These are phyloP conservation scores for Druon quercuslanigerum DNA, from an alignment of 1,140 invertebrate species.

Conservation along the genomic window DNA sequence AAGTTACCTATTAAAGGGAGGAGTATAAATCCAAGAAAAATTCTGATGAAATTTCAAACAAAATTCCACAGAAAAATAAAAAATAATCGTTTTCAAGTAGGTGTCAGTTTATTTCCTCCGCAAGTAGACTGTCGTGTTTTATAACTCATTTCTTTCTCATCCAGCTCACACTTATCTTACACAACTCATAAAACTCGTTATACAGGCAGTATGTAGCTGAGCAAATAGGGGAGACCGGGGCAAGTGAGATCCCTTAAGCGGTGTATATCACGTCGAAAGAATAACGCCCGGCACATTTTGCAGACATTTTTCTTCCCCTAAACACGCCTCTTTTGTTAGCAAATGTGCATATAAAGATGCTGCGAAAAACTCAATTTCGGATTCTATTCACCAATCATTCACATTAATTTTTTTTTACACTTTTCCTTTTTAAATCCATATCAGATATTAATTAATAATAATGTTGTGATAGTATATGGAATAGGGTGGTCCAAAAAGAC, in stretches of 20 bases:
- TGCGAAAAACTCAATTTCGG: not conserved
- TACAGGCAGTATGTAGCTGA: slow-evolving; percentile 52
- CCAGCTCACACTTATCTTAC: slow-evolving; percentile 57
- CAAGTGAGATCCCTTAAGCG: slow-evolving; percentile 48
- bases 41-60: too few relatives aligned
- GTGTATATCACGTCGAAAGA: slow-evolving; percentile 37
- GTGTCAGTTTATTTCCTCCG: slow-evolving; percentile 37
- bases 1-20: too few relatives aligned
- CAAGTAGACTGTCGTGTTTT: slow-evolving; percentile 49
- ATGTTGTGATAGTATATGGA: too few relatives aligned
- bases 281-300: slow-evolving; percentile 7
- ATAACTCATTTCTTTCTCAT: slow-evolving; percentile 57
- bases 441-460: too few relatives aligned
- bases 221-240: slow-evolving; percentile 45
- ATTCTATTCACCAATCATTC: not conserved
- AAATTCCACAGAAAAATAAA: slow-evolving; percentile 18
- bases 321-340: slow-evolving; percentile 19
- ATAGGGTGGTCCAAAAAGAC: too few relatives aligned
- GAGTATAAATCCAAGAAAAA: too few relatives aligned
- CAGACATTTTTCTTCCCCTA: slow-evolving; percentile 24
- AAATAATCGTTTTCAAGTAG: slow-evolving; percentile 41
- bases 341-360: slow-evolving; percentile 13
- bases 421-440: too few relatives aligned
- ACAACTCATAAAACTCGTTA: slow-evolving; percentile 61
- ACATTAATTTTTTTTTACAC: not conserved